These are phyloP conservation scores for Cremastobaeus sp. DNA, from an alignment of 2,888 invertebrate species.

Conservation along the genomic window DNA sequence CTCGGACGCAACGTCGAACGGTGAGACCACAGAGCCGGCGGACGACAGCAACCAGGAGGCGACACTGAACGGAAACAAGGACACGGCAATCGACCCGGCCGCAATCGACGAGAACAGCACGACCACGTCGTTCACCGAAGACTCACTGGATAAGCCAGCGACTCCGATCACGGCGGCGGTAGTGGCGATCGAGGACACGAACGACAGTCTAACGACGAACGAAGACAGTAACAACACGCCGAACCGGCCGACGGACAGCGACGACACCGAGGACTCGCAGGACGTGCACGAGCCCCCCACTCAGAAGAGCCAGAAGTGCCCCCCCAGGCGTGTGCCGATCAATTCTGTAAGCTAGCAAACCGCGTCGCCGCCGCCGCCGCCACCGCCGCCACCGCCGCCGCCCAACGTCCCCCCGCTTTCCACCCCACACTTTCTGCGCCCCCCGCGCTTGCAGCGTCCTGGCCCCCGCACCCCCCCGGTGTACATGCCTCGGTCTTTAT, in stretches of 20 bases:
- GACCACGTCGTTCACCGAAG: constrained; percentile 87
- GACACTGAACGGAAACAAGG: constrained; percentile 76
- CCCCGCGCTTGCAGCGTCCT: too few relatives aligned
- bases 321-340: constrained; percentile 63
- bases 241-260: constrained; percentile 72
- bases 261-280: constrained; percentile 76
- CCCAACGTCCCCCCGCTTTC: constrained; percentile 24
- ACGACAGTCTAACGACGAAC: constrained; percentile 80
- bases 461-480: too few relatives aligned
- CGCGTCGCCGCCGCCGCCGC: constrained; percentile 67
- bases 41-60: constrained; percentile 89
- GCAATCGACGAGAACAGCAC: constrained; percentile 85
- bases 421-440: constrained; percentile 3
- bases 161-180: constrained; percentile 79
- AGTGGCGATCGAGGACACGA: constrained; percentile 80
- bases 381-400: constrained; percentile 64
- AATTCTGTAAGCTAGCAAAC: constrained; percentile 71
- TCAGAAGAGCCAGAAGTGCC: constrained; percentile 82
- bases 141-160: constrained; percentile 85
- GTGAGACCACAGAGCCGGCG: constrained; percentile 79
- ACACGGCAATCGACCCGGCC: constrained; percentile 79
- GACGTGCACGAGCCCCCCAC: constrained; percentile 78
- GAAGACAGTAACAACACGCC: constrained; percentile 75
- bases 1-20: constrained; percentile 70
- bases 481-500: too few relatives aligned